Percentiles rank a stretch among this genome's conserved stretches.
Conservation (phyloP, 2,888 invertebrate genomes). For the Apodemia hepburni region DNA sequence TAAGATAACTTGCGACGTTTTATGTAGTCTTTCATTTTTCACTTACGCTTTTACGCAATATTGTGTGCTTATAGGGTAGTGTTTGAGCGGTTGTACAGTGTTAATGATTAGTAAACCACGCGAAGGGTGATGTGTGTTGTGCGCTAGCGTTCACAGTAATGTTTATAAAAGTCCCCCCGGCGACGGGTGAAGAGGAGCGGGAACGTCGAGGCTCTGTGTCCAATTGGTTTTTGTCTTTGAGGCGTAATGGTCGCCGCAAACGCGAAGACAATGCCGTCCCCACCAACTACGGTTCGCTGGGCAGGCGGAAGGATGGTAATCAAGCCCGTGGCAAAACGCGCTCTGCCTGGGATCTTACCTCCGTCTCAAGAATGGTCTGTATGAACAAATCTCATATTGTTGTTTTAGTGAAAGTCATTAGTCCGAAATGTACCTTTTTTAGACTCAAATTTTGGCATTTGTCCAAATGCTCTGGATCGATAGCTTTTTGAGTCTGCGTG, state of each 20-base stretch:
- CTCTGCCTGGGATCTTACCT: constrained; percentile 82
- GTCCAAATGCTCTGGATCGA: constrained; percentile 72
- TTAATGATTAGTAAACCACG: constrained; percentile 39
- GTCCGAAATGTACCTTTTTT: constrained; percentile 44
- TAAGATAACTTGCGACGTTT: constrained; percentile 4
- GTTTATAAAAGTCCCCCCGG: constrained; percentile 75
- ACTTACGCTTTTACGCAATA: constrained; percentile 57
- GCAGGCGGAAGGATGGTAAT: constrained; percentile 68
- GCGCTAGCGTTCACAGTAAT: constrained; percentile 61
- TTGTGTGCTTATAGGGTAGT: constrained; percentile 59
- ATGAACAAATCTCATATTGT: constrained; percentile 37
- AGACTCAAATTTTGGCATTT: constrained; percentile 58
- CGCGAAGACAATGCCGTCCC: constrained; percentile 63
- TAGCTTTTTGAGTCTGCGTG: constrained; percentile 58
- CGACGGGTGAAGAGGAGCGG: constrained; percentile 75
- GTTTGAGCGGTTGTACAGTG: constrained; percentile 51
- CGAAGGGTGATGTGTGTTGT: constrained; percentile 54
- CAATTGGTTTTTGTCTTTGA: constrained; percentile 91
- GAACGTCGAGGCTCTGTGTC: constrained; percentile 83
- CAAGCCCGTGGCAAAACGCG: constrained; percentile 71
- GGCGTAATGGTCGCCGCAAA: constrained; percentile 79
- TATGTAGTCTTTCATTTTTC: constrained; percentile 57
- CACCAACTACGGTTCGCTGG: constrained; percentile 73
- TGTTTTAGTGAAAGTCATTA: constrained; percentile 33
- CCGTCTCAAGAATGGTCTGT: constrained; percentile 80